phyloP scores from a whole-genome alignment of 2,113 vertebrate genomes.

The Emydocephalus ijimae region DNA sequence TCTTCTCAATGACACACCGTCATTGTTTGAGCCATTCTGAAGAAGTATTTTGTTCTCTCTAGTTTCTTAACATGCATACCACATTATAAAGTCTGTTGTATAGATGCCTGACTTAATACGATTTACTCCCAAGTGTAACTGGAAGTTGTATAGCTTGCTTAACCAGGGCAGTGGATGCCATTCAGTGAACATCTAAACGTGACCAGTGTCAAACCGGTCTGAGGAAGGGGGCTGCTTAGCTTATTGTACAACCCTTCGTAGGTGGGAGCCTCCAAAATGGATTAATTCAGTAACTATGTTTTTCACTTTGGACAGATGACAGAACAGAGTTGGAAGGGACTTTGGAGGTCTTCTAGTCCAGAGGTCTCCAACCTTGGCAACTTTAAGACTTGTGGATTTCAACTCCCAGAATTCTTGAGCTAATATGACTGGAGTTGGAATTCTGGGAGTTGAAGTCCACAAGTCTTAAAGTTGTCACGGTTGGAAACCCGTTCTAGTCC shows the following conservation, averaged over 20 bases:
- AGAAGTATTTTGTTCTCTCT: neutral
- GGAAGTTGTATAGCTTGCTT: neutral
- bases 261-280: neutral
- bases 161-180: neutral
- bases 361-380: no score
- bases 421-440: no score
- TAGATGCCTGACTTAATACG: neutral
- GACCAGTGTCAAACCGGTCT: neutral
- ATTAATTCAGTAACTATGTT: neutral
- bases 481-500: neutral
- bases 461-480: no score
- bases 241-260: neutral
- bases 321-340: neutral
- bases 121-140: neutral
- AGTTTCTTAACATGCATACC: neutral
- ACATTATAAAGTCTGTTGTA: neutral
- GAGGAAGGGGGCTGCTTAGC: neutral
- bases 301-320: neutral
- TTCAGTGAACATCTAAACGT: neutral
- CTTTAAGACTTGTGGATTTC: no score
- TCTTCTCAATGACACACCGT: neutral
- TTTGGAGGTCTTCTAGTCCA: neutral
- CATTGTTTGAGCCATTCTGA: neutral
- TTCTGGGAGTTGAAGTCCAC: no score
- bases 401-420: no score